Percentiles rank a stretch among this genome's conserved stretches.
phyloP scores from a whole-genome alignment of 1,140 invertebrate genomes.

The Hyphantria cunea region DNA sequence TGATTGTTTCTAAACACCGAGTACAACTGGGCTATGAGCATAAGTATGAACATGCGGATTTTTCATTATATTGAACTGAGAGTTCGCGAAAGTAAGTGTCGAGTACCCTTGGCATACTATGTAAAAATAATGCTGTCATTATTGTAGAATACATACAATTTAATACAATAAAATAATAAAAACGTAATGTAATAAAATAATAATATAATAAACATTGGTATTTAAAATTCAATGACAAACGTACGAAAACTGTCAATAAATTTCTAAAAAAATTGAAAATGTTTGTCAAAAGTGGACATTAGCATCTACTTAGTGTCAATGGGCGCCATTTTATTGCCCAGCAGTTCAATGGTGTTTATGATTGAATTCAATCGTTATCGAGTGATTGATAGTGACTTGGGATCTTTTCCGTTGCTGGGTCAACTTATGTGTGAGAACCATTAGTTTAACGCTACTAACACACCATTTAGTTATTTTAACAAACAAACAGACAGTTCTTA shows the following conservation, averaged over 20 bases:
- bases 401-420: constrained; percentile 1
- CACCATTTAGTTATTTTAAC: constrained; percentile 35
- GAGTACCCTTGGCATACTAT: too few relatives aligned
- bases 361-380: constrained; percentile 10
- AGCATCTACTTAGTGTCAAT: neutral
- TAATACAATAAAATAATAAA: neutral
- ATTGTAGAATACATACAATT: neutral
- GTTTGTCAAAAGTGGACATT: too few relatives aligned
- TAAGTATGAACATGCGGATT: too few relatives aligned
- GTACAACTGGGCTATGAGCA: too few relatives aligned
- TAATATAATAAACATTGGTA: too few relatives aligned
- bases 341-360: neutral
- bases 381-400: constrained; percentile 13
- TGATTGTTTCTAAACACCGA: too few relatives aligned
- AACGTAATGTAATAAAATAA: neutral
- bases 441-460: constrained; percentile 14
- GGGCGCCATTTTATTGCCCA: neutral
- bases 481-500: constrained; percentile 46
- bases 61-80: too few relatives aligned
- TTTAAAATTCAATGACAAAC: too few relatives aligned
- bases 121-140: too few relatives aligned
- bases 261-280: too few relatives aligned
- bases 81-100: too few relatives aligned
- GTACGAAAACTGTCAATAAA: too few relatives aligned
- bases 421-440: constrained; percentile 19